These are phyloP conservation scores for Decapterus maruadsi DNA, from an alignment of 2,797 vertebrate species.

Conservation along the genomic window DNA sequence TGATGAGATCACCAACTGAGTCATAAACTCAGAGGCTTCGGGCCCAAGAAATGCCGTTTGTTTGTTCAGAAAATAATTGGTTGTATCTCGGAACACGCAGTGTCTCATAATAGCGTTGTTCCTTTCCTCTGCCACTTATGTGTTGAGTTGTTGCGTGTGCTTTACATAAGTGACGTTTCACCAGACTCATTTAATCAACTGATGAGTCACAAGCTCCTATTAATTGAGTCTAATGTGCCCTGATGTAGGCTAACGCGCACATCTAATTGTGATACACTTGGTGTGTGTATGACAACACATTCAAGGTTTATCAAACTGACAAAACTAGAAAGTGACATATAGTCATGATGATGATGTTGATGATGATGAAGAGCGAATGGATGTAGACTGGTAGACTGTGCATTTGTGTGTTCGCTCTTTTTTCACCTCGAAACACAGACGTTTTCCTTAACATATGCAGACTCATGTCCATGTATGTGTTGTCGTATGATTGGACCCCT, in stretches of 20 bases:
- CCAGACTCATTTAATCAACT: constrained; percentile 23
- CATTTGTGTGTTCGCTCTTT: neutral
- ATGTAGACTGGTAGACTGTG: neutral
- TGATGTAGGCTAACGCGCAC: constrained; percentile 24
- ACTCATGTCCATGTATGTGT: neutral
- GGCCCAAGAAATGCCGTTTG: constrained; percentile 18
- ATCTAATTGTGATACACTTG: constrained; percentile 28
- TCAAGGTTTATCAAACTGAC: constrained; percentile 2
- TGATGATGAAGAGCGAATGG: neutral
- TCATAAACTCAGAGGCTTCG: constrained; percentile 35
- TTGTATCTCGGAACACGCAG: constrained; percentile 3
- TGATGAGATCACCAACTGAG: constrained; percentile 55
- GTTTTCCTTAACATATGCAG: constrained; percentile 17
- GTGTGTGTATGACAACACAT: neutral
- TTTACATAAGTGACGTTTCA: constrained; percentile 10
- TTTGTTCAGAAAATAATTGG: constrained; percentile 45
- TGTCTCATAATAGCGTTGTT: constrained; percentile 24
- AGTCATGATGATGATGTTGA: neutral
- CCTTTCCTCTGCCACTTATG: neutral
- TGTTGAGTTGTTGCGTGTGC: constrained; percentile 4
- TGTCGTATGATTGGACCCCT: neutral
- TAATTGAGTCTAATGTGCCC: constrained; percentile 20
- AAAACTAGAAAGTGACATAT: neutral
- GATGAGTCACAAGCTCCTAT: constrained; percentile 39
- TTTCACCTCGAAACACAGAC: neutral